Conservation (phyloP, 2,113 vertebrate species). For the Oryzias woworae region DNA sequence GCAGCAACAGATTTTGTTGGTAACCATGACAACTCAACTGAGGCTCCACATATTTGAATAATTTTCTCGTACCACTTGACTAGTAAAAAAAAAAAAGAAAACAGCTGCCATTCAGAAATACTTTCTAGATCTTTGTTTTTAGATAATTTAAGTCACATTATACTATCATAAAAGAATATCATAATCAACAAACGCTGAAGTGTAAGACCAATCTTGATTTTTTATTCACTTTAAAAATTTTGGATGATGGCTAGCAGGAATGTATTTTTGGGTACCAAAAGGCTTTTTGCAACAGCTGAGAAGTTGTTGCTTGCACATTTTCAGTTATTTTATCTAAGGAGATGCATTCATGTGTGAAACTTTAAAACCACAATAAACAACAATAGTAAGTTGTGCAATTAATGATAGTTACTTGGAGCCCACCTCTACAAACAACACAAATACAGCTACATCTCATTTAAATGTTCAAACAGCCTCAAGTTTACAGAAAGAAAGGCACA, state of each 20-base stretch:
- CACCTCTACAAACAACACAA: conserved; percentile 39
- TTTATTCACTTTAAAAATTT: not conserved
- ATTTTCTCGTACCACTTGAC: conserved; percentile 17
- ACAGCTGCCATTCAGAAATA: conserved; percentile 23
- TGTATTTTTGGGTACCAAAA: conserved; percentile 18
- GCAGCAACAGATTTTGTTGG: conserved; percentile 24
- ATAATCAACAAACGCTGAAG: not conserved
- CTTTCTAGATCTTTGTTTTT: conserved; percentile 6
- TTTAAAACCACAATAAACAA: conserved; percentile 15
- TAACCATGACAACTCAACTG: conserved; percentile 6
- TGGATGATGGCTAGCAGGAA: conserved; percentile 1
- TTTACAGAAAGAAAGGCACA: conserved; percentile 62
- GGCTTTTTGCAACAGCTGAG: conserved; percentile 15
- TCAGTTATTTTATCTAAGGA: conserved; percentile 21
- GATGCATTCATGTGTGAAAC: conserved; percentile 16
- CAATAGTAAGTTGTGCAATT: conserved; percentile 1
- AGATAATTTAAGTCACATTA: conserved; percentile 10
- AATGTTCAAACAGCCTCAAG: conserved; percentile 27
- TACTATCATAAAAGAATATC: conserved; percentile 1
- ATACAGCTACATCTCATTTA: conserved; percentile 13
- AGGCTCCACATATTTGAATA: conserved; percentile 16
- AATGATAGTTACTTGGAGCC: conserved; percentile 31
- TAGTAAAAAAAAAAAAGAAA: conserved; percentile 26
- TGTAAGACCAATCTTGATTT: not conserved
- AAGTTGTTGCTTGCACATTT: not conserved